Evolutionary conservation across 2,797 vertebrate species (phyloP).

Genomic region (Karalla daura): DNA sequence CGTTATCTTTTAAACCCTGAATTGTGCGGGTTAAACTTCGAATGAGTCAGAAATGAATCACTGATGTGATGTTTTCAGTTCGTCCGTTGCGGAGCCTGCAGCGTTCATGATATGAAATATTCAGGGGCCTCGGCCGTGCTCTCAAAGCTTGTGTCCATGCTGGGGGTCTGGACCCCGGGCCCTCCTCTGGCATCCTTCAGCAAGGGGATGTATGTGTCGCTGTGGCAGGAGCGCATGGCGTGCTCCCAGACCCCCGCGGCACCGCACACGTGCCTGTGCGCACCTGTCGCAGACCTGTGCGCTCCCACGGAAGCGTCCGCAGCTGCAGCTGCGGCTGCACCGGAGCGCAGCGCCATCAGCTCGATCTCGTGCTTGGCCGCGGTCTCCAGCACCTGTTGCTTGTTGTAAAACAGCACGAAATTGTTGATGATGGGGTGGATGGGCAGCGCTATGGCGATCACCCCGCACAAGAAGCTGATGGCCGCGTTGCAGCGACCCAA

Average conservation of each 20-base stretch:
- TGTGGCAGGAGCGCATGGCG: conserved; percentile 80
- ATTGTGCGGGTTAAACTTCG: conserved; percentile 12
- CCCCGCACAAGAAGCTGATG: conserved; percentile 96
- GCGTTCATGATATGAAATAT: conserved; percentile 53
- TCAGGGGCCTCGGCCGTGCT: conserved; percentile 63
- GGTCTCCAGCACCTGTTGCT: conserved; percentile 95
- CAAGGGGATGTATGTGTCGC: conserved; percentile 88
- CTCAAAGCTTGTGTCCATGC: conserved; percentile 71
- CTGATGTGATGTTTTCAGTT: conserved; percentile 1
- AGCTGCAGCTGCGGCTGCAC: too few species aligned
- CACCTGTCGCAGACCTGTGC: conserved; percentile 19
- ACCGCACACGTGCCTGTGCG: conserved; percentile 45
- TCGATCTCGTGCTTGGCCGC: conserved; percentile 96
- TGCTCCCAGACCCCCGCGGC: conserved; percentile 56
- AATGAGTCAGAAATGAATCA: conserved; percentile 8
- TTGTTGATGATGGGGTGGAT: conserved; percentile 99
- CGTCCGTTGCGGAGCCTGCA: background rate
- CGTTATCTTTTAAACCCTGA: background rate
- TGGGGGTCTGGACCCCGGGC: conserved; percentile 82
- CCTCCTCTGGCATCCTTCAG: conserved; percentile 84
- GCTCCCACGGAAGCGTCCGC: too few species aligned
- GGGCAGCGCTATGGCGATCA: conserved; percentile 96
- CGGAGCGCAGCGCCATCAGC: conserved; percentile 92
- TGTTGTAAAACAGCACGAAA: conserved; percentile 97
- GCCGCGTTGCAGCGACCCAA: conserved; percentile 96